Base-by-base conservation (phyloP, 2,888 invertebrate genomes). In the Bembecia ichneumoniformis region DNA sequence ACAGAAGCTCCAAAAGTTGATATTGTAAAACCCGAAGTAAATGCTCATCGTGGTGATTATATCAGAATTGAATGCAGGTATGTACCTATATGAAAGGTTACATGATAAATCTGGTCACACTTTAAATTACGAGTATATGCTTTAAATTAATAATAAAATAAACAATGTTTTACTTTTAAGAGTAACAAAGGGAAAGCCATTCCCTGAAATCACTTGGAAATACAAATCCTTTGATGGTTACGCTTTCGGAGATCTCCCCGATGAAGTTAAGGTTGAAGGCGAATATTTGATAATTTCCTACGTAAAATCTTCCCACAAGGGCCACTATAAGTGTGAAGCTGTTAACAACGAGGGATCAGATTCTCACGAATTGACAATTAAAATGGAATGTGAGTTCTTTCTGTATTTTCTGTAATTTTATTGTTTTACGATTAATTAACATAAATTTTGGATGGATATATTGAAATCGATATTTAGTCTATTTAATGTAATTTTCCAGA, bases 51-150 rank as follows among this genome's bases (percentile, higher is more conserved):
- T 2, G 76, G 70, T 1, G 77, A 77, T 47, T 58, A 51, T 52
- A 59, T 62, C 0, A 54, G 66, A 15, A 54, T 80, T 2, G 58
- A 67, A 51, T 84, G 84, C 73, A 71, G 66, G 84, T 84, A 59
- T 10, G 13, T 40, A 13, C 7, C 35, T 35, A 35, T n/a, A n/a
- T n/a, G n/a, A n/a, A n/a, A n/a, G n/a, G n/a, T n/a, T 28, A 28
- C 28, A 9, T 28, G 28, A 28, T 7, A 28, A 28, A 9, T 9
- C 7, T 28, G 20, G 7, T 20, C 20, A 28, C 9, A 17, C 3
- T 17, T 3, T 17, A 28, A 20, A 20, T 5, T 20, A 20, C 5
- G 20, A 20, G 5, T 5, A 7, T 20, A 20, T 20, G 1, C 20
- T 20, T 20, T 28, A 28, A 9, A 28, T 28, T 28, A 28, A 28